Percentiles rank a stretch among this genome's conserved stretches.
These are phyloP conservation scores for Ophion obscuratus DNA, from an alignment of 2,888 invertebrate genomes.

Conservation along the genomic window DNA sequence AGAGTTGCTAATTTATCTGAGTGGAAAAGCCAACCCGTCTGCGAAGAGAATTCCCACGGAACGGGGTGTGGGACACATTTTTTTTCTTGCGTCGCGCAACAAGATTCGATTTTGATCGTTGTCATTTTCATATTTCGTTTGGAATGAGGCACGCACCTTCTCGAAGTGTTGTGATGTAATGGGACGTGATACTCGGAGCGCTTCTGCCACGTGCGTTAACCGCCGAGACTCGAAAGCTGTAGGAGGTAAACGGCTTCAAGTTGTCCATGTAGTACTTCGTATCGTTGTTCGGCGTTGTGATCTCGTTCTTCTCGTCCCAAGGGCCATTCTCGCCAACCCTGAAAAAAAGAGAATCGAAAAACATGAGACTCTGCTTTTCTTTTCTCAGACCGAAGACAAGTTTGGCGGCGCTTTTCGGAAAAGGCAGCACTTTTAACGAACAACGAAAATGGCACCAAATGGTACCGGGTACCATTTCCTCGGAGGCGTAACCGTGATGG, in stretches of 20 bases:
- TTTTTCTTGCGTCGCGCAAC: not conserved
- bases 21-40: too few species aligned
- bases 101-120: too few species aligned
- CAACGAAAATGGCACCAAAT: too few species aligned
- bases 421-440: not conserved
- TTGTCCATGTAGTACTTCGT: constrained; percentile 88
- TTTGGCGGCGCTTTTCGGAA: not conserved
- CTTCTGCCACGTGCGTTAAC: constrained; percentile 90
- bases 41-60: too few species aligned
- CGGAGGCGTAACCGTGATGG: too few species aligned
- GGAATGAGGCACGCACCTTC: constrained; percentile 85
- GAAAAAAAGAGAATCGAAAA: constrained; percentile 74
- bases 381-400: not conserved
- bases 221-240: constrained; percentile 90
- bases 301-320: constrained; percentile 88
- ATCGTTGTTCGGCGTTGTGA: constrained; percentile 87
- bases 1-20: too few species aligned
- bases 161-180: constrained; percentile 90
- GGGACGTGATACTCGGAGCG: constrained; percentile 89
- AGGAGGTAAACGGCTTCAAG: constrained; percentile 90
- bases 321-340: constrained; percentile 89
- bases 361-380: not conserved
- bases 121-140: not conserved
- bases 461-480: too few species aligned
- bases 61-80: not conserved